phyloP scores from a whole-genome alignment of 2,888 invertebrate species.

The Flexamia atlantica region DNA sequence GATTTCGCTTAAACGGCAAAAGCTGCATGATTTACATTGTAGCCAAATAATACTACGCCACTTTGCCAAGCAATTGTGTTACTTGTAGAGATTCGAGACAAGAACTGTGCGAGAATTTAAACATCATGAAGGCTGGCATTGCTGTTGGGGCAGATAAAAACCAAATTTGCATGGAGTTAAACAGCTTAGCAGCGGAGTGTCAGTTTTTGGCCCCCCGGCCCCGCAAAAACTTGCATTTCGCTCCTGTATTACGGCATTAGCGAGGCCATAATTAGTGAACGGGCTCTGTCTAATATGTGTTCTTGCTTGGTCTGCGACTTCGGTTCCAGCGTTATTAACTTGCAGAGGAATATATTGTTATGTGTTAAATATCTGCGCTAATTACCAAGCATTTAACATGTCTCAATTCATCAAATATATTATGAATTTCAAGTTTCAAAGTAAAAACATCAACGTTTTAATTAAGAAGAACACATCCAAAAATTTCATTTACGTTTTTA shows the following conservation, averaged over 20 bases:
- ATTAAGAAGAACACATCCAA: too few species aligned
- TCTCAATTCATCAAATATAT: too few species aligned
- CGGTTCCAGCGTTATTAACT: neutral
- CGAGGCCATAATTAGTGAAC: slow-evolving; percentile 42
- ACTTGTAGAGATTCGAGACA: neutral
- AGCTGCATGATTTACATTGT: too few species aligned
- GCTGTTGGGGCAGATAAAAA: slow-evolving; percentile 32
- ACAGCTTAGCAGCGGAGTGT: slow-evolving; percentile 48
- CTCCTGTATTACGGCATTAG: slow-evolving; percentile 44
- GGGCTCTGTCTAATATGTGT: slow-evolving; percentile 39
- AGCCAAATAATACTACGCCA: too few species aligned
- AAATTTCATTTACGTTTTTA: too few species aligned
- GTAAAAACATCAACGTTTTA: too few species aligned
- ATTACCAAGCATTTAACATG: too few species aligned
- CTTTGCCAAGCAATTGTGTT: neutral
- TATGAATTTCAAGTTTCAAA: too few species aligned
- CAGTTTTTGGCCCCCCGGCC: slow-evolving; percentile 28
- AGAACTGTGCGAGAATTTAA: slow-evolving; percentile 16
- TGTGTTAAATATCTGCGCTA: neutral
- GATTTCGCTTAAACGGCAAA: too few species aligned
- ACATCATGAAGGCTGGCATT: slow-evolving; percentile 37
- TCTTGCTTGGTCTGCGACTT: neutral
- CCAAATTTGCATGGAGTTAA: slow-evolving; percentile 50
- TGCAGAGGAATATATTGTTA: slow-evolving; percentile 7
- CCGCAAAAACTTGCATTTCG: slow-evolving; percentile 17